Evolutionary conservation across 2,113 vertebrate species (phyloP).

Genomic region (Apteryx owenii): DNA sequence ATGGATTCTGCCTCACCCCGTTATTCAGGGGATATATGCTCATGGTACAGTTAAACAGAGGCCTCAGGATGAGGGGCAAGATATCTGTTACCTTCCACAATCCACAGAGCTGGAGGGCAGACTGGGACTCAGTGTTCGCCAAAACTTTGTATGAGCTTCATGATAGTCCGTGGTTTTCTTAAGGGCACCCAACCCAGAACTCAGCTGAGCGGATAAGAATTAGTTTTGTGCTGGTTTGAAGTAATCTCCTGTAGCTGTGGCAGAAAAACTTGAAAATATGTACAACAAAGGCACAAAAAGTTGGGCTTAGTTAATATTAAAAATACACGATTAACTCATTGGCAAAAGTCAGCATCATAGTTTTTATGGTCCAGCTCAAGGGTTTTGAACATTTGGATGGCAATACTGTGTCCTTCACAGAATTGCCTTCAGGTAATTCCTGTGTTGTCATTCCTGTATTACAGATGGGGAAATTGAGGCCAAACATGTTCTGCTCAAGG

Average conservation of each 20-base stretch:
- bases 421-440: not conserved
- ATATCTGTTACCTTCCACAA: not conserved
- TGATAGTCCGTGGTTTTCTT: not conserved
- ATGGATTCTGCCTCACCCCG: not conserved
- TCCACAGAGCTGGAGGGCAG: not conserved
- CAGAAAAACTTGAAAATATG: not conserved
- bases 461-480: constrained; percentile 21
- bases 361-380: not conserved
- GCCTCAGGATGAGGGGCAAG: not conserved
- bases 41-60: not conserved
- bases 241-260: not conserved
- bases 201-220: not conserved
- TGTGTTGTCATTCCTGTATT: not conserved
- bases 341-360: not conserved
- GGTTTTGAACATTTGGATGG: constrained; percentile 20
- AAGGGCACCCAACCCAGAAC: not conserved
- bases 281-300: not conserved
- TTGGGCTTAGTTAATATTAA: not conserved
- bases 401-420: not conserved
- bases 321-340: not conserved
- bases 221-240: not conserved
- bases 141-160: not conserved
- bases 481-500: not conserved
- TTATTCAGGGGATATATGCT: not conserved
- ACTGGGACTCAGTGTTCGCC: not conserved